Evolutionary conservation across 2,888 invertebrate genomes (phyloP), one percentile per base, ranked within the genome.

Genomic region (Alitta virens): DNA sequence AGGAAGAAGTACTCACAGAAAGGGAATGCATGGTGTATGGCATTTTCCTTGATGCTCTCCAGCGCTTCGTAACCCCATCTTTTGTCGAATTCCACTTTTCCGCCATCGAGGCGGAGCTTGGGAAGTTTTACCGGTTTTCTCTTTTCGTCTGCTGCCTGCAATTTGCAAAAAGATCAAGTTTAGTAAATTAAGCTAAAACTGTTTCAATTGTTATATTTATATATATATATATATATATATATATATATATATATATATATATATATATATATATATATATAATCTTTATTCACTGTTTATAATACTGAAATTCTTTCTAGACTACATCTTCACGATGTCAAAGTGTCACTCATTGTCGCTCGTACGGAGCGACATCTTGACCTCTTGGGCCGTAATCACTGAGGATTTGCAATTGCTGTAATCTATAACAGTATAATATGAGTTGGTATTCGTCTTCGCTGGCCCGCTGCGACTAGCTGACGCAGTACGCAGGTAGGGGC

Each of bases 61-160:
- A 76, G 86, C 81, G 88, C 85, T 60, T 78, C 78, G 75, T 86
- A 87, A 24, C 88, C 85, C 89, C 89, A 82, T 77, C 87, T 80
- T 80, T 87, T 78, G 72, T 88, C 80, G 82, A 87, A 86, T 64
- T 86, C 85, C 63, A 86, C 85, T 51, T 86, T 86, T 0, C 89
- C 89, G 25, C 87, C 88, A 78, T 90, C 90, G 68, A 90, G 82
- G 59, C 90, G 85, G 54, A 89, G 87, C 16, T 88, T 85, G 24
- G 89, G 51, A 1, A 42, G 54, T 18, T 14, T 33, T 38, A 40
- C 54, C 54, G 40, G 14, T 38, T n/a, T n/a, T 26, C 54, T 26
- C 21, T 54, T 54, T 54, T 54, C 54, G 21, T 54, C 33, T 33
- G 33, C 33, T 33, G 33, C 33, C 33, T 33, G 33, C 33, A 12